Evolutionary conservation across 2,113 vertebrate species (phyloP), one percentile per base, ranked within the genome.

Genomic region (Sarotherodon lohbergeri): DNA sequence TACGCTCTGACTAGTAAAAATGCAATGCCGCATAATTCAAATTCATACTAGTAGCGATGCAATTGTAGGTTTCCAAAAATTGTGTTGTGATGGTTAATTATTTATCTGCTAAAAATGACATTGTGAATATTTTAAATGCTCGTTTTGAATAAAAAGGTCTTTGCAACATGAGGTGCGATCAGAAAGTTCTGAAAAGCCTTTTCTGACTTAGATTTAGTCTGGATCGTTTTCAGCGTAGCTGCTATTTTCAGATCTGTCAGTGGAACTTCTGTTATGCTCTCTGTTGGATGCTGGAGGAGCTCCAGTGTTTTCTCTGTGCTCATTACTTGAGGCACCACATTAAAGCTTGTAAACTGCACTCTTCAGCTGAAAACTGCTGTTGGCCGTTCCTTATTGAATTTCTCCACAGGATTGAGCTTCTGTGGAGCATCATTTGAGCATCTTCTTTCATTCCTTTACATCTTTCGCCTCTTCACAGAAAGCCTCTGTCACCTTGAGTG

Each of bases 1-100:
- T 63, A 63, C 9, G 0, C 27, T 50, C 13, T 76, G 4, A 76
- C 11, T 50, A 29, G 5, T 50, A 76, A 46, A 73, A 0, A 73
- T 73, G 22, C 13, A 73, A 73, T 73, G 68, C 4, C 11, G 68
- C 41, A 46, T 46, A 27, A 22, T 76, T 50, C 9, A 6, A 76
- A 76, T 48, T 16, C 43, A 27, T 27, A 11, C 14, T 50, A 29
- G 14, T 76, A 76, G 41, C 22, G 29, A 76, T 48, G 14, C 41
- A 76, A 29, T 7, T 48, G 68, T 27, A 46, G 0, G 39, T 71
- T 43, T 43, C 7, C 12, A 27, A 73, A 71, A 46, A 17, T 10
- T 46, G 41, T 27, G n/a, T 73, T 73, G 68, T 73, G 46, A 27
- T 46, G 39, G 5, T 46, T 73, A 46, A 27, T 73, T 73, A 27